Conservation (phyloP, 1,140 invertebrate genomes). For the Caenorhabditis remanei region DNA sequence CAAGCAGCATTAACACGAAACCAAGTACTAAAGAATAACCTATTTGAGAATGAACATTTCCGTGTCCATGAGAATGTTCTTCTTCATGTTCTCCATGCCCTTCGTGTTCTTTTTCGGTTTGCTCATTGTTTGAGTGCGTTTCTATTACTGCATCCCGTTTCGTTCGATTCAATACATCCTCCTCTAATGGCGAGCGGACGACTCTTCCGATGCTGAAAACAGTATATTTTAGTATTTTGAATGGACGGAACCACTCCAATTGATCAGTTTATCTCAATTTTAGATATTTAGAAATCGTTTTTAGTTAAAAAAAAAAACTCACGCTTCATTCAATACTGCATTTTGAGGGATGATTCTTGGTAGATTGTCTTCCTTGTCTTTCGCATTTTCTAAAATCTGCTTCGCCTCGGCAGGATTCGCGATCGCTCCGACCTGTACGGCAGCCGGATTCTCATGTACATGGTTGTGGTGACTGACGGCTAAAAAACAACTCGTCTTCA, state of each 20-base stretch:
- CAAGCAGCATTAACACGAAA: constrained; percentile 96
- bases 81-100: neutral
- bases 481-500: neutral
- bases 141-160: constrained; percentile 27
- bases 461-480: constrained; percentile 51
- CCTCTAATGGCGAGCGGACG: neutral
- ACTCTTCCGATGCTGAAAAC: constrained; percentile 26
- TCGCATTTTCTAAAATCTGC: constrained; percentile 50
- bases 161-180: neutral
- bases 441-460: constrained; percentile 10
- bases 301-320: constrained; percentile 17
- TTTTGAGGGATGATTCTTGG: constrained; percentile 63
- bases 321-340: constrained; percentile 63
- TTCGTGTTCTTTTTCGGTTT: constrained; percentile 1
- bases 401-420: constrained; percentile 36
- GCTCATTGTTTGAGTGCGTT: constrained; percentile 3
- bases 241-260: too few species aligned
- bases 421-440: neutral
- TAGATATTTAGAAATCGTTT: neutral
- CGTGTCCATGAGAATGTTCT: neutral
- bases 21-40: constrained; percentile 86
- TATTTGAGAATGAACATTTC: constrained; percentile 78
- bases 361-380: constrained; percentile 57
- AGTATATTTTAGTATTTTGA: too few species aligned
- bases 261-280: neutral